Evolutionary conservation across 2,888 invertebrate genomes (phyloP).

Genomic region (Lampropteryx suffumata): DNA sequence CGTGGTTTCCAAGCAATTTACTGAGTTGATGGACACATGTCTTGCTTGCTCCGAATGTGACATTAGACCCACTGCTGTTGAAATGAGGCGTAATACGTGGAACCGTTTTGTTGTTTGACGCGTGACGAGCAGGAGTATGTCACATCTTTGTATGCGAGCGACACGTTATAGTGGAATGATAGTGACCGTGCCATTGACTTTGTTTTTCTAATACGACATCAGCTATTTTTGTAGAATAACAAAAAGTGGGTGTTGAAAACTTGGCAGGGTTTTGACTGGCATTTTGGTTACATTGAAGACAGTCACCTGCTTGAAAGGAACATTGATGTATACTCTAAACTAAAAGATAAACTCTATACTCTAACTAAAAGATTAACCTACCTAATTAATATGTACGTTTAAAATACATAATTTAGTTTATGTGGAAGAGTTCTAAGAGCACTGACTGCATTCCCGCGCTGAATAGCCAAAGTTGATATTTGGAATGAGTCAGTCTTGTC

Average conservation of each 20-base stretch:
- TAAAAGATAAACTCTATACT: too few species aligned
- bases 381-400: too few species aligned
- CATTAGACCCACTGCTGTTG: constrained; percentile 40
- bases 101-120: constrained; percentile 24
- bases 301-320: too few species aligned
- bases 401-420: too few species aligned
- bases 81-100: constrained; percentile 22
- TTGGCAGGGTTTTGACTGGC: constrained; percentile 3
- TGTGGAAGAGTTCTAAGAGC: too few species aligned
- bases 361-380: too few species aligned
- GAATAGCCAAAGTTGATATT: too few species aligned
- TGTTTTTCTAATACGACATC: constrained; percentile 4
- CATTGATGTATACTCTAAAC: too few species aligned
- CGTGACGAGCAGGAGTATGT: constrained; percentile 10
- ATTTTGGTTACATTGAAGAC: too few species aligned
- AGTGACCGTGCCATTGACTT: constrained; percentile 30
- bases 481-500: too few species aligned
- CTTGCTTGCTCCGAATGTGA: constrained; percentile 48
- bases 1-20: constrained; percentile 44
- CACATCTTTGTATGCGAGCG: not conserved
- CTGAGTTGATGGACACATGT: constrained; percentile 39
- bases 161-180: constrained; percentile 17
- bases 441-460: too few species aligned
- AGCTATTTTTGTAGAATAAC: constrained; percentile 7
- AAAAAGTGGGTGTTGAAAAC: not conserved